These are phyloP conservation scores for Thereuonema tuberculata DNA, from an alignment of 1,140 invertebrate species.

Conservation along the genomic window DNA sequence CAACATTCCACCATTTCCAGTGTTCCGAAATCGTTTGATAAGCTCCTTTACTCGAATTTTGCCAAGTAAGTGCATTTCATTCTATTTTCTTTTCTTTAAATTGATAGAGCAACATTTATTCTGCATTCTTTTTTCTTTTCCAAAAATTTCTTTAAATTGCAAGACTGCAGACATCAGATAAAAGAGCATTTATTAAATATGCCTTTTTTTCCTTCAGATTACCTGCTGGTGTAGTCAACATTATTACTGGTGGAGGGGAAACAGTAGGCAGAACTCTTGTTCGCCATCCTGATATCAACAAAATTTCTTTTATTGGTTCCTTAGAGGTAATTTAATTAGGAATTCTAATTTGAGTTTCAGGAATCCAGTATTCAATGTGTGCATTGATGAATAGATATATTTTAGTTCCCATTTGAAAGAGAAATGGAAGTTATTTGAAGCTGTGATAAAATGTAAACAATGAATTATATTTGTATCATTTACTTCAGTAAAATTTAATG, in stretches of 20 bases:
- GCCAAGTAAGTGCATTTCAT: too few species aligned
- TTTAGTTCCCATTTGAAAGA: too few species aligned
- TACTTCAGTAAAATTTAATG: too few species aligned
- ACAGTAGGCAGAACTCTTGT: constrained; percentile 36
- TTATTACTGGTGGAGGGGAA: constrained; percentile 36
- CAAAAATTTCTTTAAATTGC: constrained; percentile 42
- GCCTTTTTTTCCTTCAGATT: constrained; percentile 39
- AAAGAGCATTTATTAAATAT: constrained; percentile 37
- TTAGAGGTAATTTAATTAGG: constrained; percentile 30
- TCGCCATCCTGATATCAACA: constrained; percentile 32
- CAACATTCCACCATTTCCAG: too few species aligned
- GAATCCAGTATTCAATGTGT: too few species aligned
- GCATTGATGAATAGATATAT: too few species aligned
- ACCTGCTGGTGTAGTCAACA: constrained; percentile 35
- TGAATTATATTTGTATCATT: too few species aligned
- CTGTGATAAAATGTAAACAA: too few species aligned
- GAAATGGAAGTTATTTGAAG: too few species aligned
- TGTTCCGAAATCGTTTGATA: too few species aligned
- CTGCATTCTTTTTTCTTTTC: constrained; percentile 22
- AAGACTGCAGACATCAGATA: constrained; percentile 44
- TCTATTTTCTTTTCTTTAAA: not conserved
- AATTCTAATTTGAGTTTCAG: too few species aligned
- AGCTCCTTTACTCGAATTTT: too few species aligned
- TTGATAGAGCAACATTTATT: not conserved
- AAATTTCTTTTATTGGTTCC: constrained; percentile 30